Base-by-base conservation (phyloP, 2,888 invertebrate species). In the Nephrocerus scutellatus region DNA sequence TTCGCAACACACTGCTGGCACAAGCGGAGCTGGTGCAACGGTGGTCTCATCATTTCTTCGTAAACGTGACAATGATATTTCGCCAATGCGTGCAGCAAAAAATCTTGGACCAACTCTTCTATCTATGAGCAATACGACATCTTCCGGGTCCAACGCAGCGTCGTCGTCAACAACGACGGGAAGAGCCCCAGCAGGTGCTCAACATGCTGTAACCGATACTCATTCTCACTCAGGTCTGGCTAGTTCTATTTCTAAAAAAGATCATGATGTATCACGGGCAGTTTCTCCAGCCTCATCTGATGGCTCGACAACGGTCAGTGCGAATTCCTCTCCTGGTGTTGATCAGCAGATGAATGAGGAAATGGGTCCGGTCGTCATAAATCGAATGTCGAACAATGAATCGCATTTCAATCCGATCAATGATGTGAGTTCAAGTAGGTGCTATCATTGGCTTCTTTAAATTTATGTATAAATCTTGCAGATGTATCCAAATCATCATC, bases 271-370 rank as follows among this genome's bases (percentile, higher is more conserved):
- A 18, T 44, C 58, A 10, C 57, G 66, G 2, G 52, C 62, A 1
- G 57, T 57, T 5, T 63, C 68, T 8, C 68, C 68, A 3, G 74
- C 71, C 5, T 67, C 66, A 4, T 67, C 68, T 18, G 73, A 71
- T 47, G 89, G 89, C 7, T 89, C 88, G 35, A 89, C 89, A 4
- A 90, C 89, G 2, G 83, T 88, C 31, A 89, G 89, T 6, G 89
- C 89, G 0, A 83, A 87, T 15, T 86, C 86, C 0, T 86, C 86
- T 35, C 87, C 88, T 0, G 82, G 82, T 25, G 75, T 72, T 5
- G 74, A 74, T 46, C 72, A 73, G 43, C 68, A 74, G 49, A 71
- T 74, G 30, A 71, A 73, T 46, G 68, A 67, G 29, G 53, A 53
- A 39, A 38, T 54, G 33, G 39, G 46, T 6, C 46, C 49, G 7